A percentile compares a stretch with the other conserved stretches of the same genome.
phyloP scores from a whole-genome alignment of 2,797 vertebrate genomes.

The Manis crassicaudata region DNA sequence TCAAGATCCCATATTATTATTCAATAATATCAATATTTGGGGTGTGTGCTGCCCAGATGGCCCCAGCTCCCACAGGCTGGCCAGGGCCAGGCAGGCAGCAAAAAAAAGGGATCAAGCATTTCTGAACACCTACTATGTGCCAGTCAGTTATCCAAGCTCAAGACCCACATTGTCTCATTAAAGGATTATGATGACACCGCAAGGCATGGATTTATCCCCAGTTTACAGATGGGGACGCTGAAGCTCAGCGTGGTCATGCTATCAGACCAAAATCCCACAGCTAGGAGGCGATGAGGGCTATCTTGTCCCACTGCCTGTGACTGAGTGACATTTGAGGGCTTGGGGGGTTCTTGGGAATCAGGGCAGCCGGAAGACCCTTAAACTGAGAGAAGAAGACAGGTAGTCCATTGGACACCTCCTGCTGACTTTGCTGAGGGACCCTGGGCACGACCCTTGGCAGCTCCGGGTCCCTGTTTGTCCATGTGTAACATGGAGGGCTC shows the following conservation, averaged over 20 bases:
- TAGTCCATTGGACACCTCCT: too few relatives aligned
- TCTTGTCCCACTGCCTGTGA: not conserved
- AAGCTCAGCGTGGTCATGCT: not conserved
- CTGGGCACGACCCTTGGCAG: rapidly evolving
- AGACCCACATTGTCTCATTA: not conserved
- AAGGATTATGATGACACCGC: not conserved
- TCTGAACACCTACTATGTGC: not conserved
- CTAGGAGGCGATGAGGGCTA: not conserved
- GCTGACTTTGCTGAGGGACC: not conserved
- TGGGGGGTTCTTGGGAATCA: not conserved
- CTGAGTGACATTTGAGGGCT: not conserved
- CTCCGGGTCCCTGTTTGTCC: not conserved
- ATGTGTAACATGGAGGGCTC: not conserved
- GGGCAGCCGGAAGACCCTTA: not conserved
- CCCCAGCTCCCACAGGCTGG: not conserved
- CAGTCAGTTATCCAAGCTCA: rapidly evolving
- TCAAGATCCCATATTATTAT: not conserved
- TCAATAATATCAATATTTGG: too few relatives aligned
- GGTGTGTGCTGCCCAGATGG: rapidly evolving
- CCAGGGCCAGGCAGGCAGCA: not conserved
- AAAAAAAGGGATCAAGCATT: not conserved
- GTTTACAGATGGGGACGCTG: not conserved
- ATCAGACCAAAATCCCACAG: not conserved
- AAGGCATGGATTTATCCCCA: not conserved
- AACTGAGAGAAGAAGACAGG: not conserved